Conservation (phyloP, 1,140 invertebrate species). For the Drosophila lacteicornis region DNA sequence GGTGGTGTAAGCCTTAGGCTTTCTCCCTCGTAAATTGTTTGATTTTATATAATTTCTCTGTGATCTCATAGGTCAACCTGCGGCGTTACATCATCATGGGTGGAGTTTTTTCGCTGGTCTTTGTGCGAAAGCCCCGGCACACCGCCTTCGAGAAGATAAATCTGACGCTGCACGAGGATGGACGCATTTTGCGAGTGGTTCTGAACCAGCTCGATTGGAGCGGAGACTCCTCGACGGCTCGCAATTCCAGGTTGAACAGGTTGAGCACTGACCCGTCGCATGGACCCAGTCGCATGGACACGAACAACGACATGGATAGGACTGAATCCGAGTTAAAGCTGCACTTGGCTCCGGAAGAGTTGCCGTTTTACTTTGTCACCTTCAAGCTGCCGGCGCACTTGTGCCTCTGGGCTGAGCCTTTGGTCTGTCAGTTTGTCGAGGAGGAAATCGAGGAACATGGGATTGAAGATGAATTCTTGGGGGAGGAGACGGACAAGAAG, state of each 20-base stretch:
- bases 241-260: no score
- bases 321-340: slow-evolving; percentile 3
- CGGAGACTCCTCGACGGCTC: no score
- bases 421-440: slow-evolving; percentile 65
- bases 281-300: not conserved
- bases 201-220: not conserved
- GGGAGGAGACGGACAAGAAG: not conserved
- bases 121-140: slow-evolving; percentile 58
- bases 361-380: slow-evolving; percentile 56
- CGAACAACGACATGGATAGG: no score
- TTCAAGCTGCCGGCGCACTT: slow-evolving; percentile 59
- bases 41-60: no score
- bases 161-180: slow-evolving; percentile 63
- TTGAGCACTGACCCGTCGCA: not conserved
- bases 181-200: slow-evolving; percentile 32
- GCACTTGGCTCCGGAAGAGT: slow-evolving; percentile 21
- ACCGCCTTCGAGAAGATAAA: slow-evolving; percentile 56
- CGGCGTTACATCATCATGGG: slow-evolving; percentile 65
- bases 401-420: slow-evolving; percentile 62
- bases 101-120: slow-evolving; percentile 60
- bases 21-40: no score
- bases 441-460: slow-evolving; percentile 19
- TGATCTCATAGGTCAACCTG: slow-evolving; percentile 57
- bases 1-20: slow-evolving; percentile 2
- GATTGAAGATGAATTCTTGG: not conserved